A percentile compares a stretch with the other conserved stretches of the same genome.
These are phyloP conservation scores for Cinclus cinclus DNA, from an alignment of 2,113 vertebrate species.

Conservation along the genomic window DNA sequence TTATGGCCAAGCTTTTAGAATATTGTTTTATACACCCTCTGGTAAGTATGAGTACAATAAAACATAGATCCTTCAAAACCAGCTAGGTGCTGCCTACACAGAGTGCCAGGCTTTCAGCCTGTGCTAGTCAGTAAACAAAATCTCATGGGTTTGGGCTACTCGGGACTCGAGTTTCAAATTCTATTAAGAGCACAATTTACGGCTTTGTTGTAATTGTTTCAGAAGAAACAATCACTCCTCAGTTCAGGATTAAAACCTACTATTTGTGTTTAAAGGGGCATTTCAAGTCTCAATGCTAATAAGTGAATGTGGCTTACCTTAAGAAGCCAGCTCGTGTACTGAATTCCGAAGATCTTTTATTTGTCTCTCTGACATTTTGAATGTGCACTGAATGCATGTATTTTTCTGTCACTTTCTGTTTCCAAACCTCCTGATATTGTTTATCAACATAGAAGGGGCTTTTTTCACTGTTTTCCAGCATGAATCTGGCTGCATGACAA, in stretches of 20 bases:
- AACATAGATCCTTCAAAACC: neutral
- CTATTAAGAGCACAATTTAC: neutral
- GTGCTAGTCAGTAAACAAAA: neutral
- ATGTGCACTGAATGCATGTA: neutral
- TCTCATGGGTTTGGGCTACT: neutral
- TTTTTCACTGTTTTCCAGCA: neutral
- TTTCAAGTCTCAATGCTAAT: neutral
- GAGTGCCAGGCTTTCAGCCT: neutral
- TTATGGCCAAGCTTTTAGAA: neutral
- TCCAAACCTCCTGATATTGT: neutral
- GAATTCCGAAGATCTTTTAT: neutral
- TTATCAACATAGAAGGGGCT: neutral
- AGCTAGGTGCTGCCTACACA: neutral
- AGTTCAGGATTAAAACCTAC: neutral
- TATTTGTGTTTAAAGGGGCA: neutral
- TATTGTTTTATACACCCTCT: neutral
- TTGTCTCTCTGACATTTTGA: neutral
- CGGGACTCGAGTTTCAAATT: neutral
- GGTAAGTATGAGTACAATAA: neutral
- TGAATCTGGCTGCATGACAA: neutral
- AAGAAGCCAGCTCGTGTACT: neutral
- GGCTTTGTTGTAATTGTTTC: slow-evolving; percentile 6
- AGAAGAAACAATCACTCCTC: neutral
- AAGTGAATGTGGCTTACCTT: neutral
- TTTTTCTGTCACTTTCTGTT: neutral